Evolutionary conservation across 2,797 vertebrate genomes (phyloP).

Genomic region (Lycodopsis pacificus): DNA sequence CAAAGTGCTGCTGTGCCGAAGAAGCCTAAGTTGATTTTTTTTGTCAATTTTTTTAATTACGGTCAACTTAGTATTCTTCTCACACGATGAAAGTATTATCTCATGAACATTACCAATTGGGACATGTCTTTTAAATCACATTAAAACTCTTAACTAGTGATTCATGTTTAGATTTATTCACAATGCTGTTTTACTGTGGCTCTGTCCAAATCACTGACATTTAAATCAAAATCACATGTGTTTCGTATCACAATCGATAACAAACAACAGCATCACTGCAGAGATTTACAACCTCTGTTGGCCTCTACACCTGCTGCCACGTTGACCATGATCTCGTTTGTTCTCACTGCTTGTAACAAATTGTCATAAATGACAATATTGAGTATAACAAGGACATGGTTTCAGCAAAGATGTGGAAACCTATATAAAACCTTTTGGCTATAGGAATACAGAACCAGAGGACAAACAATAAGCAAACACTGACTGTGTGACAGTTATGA

Average conservation of each 20-base stretch:
- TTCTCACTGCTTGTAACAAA: neutral
- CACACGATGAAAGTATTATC: constrained; percentile 5
- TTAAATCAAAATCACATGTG: neutral
- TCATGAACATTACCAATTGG: neutral
- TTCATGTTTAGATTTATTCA: constrained; percentile 10
- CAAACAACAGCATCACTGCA: neutral
- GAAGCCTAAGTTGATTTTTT: too few species aligned
- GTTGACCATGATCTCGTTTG: neutral
- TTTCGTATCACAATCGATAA: neutral
- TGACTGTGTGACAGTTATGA: neutral
- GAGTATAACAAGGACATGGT: neutral
- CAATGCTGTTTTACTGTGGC: neutral
- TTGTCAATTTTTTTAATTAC: neutral
- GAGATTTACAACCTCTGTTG: neutral
- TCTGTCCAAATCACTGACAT: neutral
- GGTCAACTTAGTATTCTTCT: constrained; percentile 19
- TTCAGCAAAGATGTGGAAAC: neutral
- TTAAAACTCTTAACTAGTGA: neutral
- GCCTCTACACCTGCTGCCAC: neutral
- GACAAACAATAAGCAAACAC: neutral
- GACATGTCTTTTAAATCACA: constrained; percentile 15
- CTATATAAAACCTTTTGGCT: too few species aligned
- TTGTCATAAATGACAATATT: too few species aligned
- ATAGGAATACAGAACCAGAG: neutral
- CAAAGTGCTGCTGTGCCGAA: neutral